Percentiles rank a stretch among this genome's conserved stretches.
phyloP scores from a whole-genome alignment of 2,888 invertebrate genomes.

The Cerastis leucographa region DNA sequence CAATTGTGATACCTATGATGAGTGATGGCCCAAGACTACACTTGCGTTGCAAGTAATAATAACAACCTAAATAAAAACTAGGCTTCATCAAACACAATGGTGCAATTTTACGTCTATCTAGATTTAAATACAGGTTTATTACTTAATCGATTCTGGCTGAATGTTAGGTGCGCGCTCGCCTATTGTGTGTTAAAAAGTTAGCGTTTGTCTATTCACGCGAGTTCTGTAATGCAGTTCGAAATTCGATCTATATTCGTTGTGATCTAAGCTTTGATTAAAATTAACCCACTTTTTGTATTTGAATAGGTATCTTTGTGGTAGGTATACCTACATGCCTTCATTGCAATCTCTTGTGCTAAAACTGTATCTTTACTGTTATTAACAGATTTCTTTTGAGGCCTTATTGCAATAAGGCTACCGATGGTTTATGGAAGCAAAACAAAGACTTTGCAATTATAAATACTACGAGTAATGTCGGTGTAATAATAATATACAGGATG shows the following conservation, averaged over 20 bases:
- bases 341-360: background rate
- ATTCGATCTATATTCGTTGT: conserved; percentile 23
- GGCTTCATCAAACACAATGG: conserved; percentile 77
- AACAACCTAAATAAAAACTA: conserved; percentile 77
- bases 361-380: background rate
- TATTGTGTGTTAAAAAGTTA: conserved; percentile 64
- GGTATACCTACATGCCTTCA: background rate
- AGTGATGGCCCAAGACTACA: conserved; percentile 38
- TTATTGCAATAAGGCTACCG: background rate
- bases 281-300: background rate
- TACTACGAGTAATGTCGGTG: background rate
- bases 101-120: conserved; percentile 78
- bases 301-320: background rate
- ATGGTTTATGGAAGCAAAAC: background rate
- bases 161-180: conserved; percentile 61
- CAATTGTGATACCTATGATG: conserved; percentile 28
- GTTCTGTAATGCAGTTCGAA: conserved; percentile 26
- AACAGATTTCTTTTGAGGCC: background rate
- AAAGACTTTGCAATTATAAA: background rate
- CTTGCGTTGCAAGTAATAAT: conserved; percentile 60
- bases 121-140: conserved; percentile 81
- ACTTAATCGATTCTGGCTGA: conserved; percentile 72
- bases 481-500: background rate
- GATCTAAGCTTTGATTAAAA: conserved; percentile 12
- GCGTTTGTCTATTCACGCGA: conserved; percentile 53